These are phyloP conservation scores for Mellilla xanthometata DNA, from an alignment of 2,888 invertebrate genomes.

Conservation along the genomic window DNA sequence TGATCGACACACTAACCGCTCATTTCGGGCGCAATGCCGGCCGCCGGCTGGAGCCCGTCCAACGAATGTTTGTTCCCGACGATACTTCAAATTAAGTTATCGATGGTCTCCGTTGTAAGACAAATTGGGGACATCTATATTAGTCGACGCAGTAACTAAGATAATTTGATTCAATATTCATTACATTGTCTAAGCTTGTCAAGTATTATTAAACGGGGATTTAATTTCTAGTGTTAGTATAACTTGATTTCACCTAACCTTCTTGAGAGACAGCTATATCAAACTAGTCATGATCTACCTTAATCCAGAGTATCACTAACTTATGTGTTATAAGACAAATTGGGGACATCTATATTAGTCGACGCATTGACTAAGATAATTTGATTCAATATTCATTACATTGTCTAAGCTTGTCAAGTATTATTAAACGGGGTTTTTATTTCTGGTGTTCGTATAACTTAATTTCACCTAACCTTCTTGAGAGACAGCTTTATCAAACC, in stretches of 20 bases:
- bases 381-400: neutral
- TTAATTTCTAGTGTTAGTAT: no score
- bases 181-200: no score
- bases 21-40: conserved; percentile 49
- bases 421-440: no score
- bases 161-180: neutral
- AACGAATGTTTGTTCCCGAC: conserved; percentile 48
- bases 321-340: conserved; percentile 21
- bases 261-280: no score
- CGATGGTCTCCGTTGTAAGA: conserved; percentile 30
- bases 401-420: no score
- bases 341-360: conserved; percentile 2
- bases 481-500: no score
- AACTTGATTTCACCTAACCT: no score
- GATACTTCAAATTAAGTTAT: conserved; percentile 44
- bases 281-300: no score
- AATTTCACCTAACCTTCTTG: no score
- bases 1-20: conserved; percentile 45
- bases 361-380: neutral
- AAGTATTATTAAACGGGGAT: no score
- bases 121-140: conserved; percentile 9
- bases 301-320: no score
- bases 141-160: neutral
- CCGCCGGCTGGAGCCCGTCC: conserved; percentile 55
- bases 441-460: no score